Percentiles rank a stretch among this genome's conserved stretches.
phyloP scores from a whole-genome alignment of 1,140 invertebrate genomes.

The Drosophila yakuba region DNA sequence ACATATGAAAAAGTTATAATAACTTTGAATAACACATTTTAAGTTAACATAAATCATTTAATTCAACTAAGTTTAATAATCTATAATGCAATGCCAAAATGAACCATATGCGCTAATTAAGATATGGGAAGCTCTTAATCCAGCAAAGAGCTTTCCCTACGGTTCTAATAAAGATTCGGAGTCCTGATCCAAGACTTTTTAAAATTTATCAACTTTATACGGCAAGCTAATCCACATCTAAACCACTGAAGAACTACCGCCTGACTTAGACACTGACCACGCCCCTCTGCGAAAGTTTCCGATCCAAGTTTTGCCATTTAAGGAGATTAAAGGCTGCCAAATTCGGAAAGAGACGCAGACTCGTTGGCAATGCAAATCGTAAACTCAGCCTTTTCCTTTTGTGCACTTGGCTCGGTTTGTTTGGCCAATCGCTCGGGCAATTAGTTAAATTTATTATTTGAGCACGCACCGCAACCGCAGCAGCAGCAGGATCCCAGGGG shows the following conservation, averaged over 20 bases:
- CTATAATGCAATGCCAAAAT: no score
- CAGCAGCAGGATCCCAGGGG: constrained; percentile 15
- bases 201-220: not conserved
- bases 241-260: constrained; percentile 11
- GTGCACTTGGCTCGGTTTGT: constrained; percentile 43
- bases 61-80: no score
- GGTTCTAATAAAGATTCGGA: no score
- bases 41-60: no score
- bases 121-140: no score
- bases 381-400: constrained; percentile 25
- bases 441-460: constrained; percentile 83
- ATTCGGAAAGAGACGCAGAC: constrained; percentile 10
- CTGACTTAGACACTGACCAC: constrained; percentile 41
- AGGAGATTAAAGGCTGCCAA: constrained; percentile 37
- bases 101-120: no score
- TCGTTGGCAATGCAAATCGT: constrained; percentile 45
- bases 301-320: constrained; percentile 43
- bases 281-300: constrained; percentile 26
- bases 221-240: not conserved
- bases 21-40: no score
- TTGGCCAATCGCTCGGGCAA: constrained; percentile 65
- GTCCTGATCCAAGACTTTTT: no score
- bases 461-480: constrained; percentile 72
- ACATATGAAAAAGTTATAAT: no score
- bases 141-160: no score